Evolutionary conservation across 1,140 invertebrate species (phyloP).

Genomic region (Bombus haemorrhoidalis): DNA sequence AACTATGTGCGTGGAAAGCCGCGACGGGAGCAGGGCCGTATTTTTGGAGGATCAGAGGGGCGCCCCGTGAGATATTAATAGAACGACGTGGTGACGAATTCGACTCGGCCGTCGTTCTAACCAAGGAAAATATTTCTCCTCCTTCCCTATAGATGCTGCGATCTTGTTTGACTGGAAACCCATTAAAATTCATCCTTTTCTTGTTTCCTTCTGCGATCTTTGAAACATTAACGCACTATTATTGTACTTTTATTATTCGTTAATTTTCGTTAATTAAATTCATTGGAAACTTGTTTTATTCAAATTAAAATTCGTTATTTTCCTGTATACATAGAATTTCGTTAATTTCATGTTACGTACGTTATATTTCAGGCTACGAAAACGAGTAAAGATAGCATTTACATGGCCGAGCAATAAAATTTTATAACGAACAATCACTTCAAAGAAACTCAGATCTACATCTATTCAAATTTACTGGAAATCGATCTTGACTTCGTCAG

Average conservation of each 20-base stretch:
- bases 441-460: no score
- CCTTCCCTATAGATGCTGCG: background rate
- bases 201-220: background rate
- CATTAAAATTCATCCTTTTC: background rate
- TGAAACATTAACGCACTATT: background rate
- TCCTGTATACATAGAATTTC: no score
- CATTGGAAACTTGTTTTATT: background rate
- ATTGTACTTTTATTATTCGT: background rate
- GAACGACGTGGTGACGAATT: constrained; percentile 24
- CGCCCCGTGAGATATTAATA: constrained; percentile 57
- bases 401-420: no score
- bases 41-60: constrained; percentile 56
- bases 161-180: background rate
- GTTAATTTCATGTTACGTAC: no score
- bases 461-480: no score
- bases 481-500: no score
- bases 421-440: no score
- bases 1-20: constrained; percentile 65
- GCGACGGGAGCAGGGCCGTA: constrained; percentile 64
- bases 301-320: no score
- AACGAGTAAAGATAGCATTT: no score
- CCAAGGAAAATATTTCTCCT: constrained; percentile 51
- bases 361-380: no score
- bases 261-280: no score
- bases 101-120: constrained; percentile 2